Evolutionary conservation across 35 echinoderm and acorn worm species (phyloP), one percentile per base, ranked within the genome.

Genomic region (Ophioderma brevispina): DNA sequence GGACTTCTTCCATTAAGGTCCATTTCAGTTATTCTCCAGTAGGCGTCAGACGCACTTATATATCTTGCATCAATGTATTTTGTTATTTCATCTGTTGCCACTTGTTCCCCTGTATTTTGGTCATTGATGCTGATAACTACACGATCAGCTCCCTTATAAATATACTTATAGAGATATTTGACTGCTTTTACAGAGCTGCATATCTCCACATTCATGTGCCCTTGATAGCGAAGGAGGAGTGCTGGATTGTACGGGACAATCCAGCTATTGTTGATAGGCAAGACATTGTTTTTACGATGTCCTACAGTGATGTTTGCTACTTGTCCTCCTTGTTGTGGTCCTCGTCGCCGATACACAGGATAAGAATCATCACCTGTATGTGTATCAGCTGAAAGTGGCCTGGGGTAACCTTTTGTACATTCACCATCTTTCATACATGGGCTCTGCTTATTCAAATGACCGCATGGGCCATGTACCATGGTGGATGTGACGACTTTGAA

Each of bases 391-490:
- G 23, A 52, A 31, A 85, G 78, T 25, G 40, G 6, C 34, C 85
- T 91, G 0, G 89, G 89, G 46, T 41, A 91, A 4, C 49, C 14
- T 78, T 92, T 92, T 0, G 82, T 33, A 75, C 90, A 92, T 21
- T 86, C 52, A 1, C 42, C 41, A 42, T 86, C 43, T 1, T 80
- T 42, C 90, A 92, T 92, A 55, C 90, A 92, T 37, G 76, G 75
- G 31, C 23, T 13, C 21, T 33, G 36, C 4, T 30, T 35, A 35
- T 92, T 90, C 1, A 82, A 17, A 23, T 35, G 23, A 31, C 88
- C 88, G 64, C 88, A 90, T 36, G 88, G 88, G 10, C 88, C 78
- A 90, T 90, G 88, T 2, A 90, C 39, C 88, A 90, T 87, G 32
- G 75, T 55, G 1, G 4, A 14, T 13, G 33, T 87, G 0, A 90